Evolutionary conservation across 2,113 vertebrate species (phyloP), one percentile per base, ranked within the genome.

Genomic region (Callipepla squamata): DNA sequence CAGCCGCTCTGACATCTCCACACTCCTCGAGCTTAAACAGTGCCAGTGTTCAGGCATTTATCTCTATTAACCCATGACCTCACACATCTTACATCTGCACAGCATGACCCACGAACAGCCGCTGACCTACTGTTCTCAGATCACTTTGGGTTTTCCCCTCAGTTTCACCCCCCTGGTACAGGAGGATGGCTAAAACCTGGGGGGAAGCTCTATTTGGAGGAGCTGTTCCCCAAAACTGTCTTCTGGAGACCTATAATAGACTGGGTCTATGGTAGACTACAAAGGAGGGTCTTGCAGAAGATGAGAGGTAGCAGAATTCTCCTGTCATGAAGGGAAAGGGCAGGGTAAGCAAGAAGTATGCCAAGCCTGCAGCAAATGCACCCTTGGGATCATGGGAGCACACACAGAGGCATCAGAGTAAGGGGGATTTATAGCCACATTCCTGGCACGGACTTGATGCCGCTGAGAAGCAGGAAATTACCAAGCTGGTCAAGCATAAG

Each of bases 11-110:
- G 58, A 38, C 28, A 47, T 65, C 30, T 68, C 48, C 57, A 77
- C 28, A 38, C 55, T 70, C 25, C 12, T 20, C 19, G 17, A 81
- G 89, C 84, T 63, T 69, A 61, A 51, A 51, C 26, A n/a, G 22
- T 67, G 87, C 75, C 53, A 26, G 73, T 38, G n/a, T 32, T 73
- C 30, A 16, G 9, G 26, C 89, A 90, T 78, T 96, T 96, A 92
- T 96, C 81, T 81, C 92, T 93, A 73, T 96, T 97, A 96, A 96
- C 92, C 95, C 58, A 9, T 96, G 96, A 96, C 94, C 95, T 79
- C 7, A 6, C 47, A 77, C 87, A 81, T 57, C 76, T 96, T 78
- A 57, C 79, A 88, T 91, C 89, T 92, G 81, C 28, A 8, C 91
- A 42, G 67, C 79, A 58, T 50, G 18, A n/a, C 57, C 36, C 21